Base-by-base conservation (phyloP, 2,797 vertebrate species). In the Melanotaenia nigrans region DNA sequence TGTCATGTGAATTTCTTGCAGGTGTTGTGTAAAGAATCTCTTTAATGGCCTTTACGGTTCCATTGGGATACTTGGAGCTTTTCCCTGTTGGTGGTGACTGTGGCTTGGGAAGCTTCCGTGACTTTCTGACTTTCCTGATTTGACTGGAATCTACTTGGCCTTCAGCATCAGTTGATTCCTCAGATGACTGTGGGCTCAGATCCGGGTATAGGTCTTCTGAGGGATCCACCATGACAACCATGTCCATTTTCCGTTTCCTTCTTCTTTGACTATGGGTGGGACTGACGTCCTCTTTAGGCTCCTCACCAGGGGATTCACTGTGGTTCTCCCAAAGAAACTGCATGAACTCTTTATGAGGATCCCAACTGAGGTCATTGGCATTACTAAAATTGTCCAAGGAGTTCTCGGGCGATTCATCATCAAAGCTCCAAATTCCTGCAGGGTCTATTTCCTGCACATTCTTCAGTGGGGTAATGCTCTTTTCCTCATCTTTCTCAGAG, bases 191-290 rank as follows among this genome's bases (percentile, higher is more conserved):
- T 20, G 82, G 79, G 68, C 88, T 90, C 64, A 88, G 82, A 81
- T 88, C 78, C 76, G 94, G 91, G 83, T 94, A 96, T 80, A 95
- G 93, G 77, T 96, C 94, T 88, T 98, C 96, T 61, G 97, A 96
- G 58, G 96, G 97, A 85, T 97, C 96, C 14, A 96, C 95, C 94
- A 97, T 97, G 83, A 97, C 96, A 83, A 97, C 96, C 90, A 97
- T 96, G 86, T 99, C 96, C 96, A 97, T 97, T 93, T 99, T 99
- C 78, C 97, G 94, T 90, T 98, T 99, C 66, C 97, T 94, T 81
- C 95, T 96, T 90, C 96, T 97, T 91, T 96, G 95, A 74, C 54
- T 89, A 65, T 81, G 86, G 61, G 85, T 24, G n/a, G 87, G 65
- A 71, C 68, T 54, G 59, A 81, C 72, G 33, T 91, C 78, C 1